Percentiles rank a stretch among this genome's conserved stretches.
Conservation (phyloP, 2,888 invertebrate genomes). For the Hymenopus coronatus region DNA sequence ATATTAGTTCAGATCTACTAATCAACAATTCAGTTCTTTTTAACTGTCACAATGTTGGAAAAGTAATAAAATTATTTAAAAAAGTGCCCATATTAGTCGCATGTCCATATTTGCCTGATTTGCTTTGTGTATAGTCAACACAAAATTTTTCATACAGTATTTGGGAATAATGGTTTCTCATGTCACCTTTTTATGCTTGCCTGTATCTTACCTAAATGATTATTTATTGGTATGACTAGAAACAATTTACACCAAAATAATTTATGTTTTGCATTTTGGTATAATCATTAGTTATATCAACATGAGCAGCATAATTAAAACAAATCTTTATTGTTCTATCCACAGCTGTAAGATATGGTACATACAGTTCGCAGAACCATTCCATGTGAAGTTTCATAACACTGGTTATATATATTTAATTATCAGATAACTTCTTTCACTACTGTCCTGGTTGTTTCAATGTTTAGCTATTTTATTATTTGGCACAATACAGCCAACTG, state of each 20-base stretch:
- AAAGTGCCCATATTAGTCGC: not conserved
- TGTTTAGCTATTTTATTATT: not conserved
- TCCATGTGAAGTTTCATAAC: not conserved
- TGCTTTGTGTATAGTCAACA: not conserved
- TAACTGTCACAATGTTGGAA: not conserved
- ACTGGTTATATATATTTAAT: not conserved
- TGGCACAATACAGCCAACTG: not conserved
- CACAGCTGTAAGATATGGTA: not conserved
- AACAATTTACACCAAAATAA: not conserved
- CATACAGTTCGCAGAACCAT: not conserved
- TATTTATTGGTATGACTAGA: not conserved
- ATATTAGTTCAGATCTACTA: not conserved
- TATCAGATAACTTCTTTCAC: not conserved
- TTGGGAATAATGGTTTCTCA: no score
- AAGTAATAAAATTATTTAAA: not conserved
- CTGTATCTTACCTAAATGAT: not conserved
- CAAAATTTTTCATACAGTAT: no score
- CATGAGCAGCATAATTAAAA: no score
- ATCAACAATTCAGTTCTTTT: not conserved
- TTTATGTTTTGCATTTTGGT: not conserved
- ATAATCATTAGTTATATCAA: not conserved
- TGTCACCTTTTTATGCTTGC: not conserved
- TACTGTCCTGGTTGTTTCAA: not conserved
- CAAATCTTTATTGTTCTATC: not conserved
- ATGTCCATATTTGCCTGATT: not conserved